phyloP scores from a whole-genome alignment of 2,113 vertebrate genomes.

The Sakesphorus luctuosus region DNA sequence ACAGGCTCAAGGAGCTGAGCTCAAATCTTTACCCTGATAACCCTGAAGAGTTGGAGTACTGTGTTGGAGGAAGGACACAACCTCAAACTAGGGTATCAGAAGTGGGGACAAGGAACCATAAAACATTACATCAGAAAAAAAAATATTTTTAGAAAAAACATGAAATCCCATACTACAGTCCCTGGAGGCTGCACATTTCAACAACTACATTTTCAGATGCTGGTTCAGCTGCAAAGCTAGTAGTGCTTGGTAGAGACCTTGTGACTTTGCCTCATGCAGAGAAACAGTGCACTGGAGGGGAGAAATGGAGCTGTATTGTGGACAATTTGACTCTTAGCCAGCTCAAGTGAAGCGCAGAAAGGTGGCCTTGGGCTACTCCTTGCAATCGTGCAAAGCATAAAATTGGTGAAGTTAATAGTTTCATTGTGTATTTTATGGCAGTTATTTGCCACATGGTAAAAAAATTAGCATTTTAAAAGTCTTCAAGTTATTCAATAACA shows the following conservation, averaged over 20 bases:
- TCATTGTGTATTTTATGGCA: not conserved
- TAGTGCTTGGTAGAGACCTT: not conserved
- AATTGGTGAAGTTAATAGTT: not conserved
- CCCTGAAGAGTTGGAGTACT: not conserved
- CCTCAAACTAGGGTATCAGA: not conserved
- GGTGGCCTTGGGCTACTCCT: constrained; percentile 23
- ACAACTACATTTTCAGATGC: not conserved
- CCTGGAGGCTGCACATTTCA: not conserved
- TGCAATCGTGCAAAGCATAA: not conserved
- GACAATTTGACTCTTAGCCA: not conserved
- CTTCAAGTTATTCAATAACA: not conserved
- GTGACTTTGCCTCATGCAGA: not conserved
- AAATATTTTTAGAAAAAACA: not conserved
- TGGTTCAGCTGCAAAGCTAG: not conserved
- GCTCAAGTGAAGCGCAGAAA: not conserved
- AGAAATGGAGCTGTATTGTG: not conserved
- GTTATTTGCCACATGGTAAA: not conserved
- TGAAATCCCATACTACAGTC: not conserved
- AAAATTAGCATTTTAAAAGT: not conserved
- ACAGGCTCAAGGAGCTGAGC: not conserved
- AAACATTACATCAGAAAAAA: not conserved
- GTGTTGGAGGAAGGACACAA: not conserved
- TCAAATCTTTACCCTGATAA: not conserved
- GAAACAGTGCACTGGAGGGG: not conserved
- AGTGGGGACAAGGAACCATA: not conserved